Evolutionary conservation across 2,113 vertebrate genomes (phyloP), one percentile per base, ranked within the genome.

Genomic region (Leptobrachium leishanense): DNA sequence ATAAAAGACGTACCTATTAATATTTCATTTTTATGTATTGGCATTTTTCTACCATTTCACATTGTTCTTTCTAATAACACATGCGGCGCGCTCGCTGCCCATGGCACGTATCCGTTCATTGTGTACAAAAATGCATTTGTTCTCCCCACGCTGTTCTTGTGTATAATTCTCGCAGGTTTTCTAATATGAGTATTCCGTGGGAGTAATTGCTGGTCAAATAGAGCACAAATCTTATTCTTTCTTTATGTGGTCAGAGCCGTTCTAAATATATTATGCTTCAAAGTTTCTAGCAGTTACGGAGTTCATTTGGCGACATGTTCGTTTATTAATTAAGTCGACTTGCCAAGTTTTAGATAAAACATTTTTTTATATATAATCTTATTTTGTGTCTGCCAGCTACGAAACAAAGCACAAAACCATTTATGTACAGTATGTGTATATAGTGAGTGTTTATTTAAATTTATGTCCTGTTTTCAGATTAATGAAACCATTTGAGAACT

Each of bases 31-130:
- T 55, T 67, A 76, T 43, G 44, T 67, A 76, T 76, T 68, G 65
- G 50, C 53, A 43, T 8, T 68, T 76, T 57, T 68, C 54, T 76
- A 46, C 75, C 31, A 68, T 76, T 68, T 68, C 13, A 13, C 64
- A 68, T 68, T 67, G 75, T 68, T 76, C 50, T n/a, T 68, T 68
- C 65, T 68, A 76, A 68, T 76, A 76, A 76, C 75, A 43, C 53
- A 41, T 40, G 75, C 65, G 8, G 12, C 13, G 43, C 10, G 68
- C 15, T 68, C 3, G 5, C 40, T 59, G 75, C 75, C 75, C 53
- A 59, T 68, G 75, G 65, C 75, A 54, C 68, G 75, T 42, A 43
- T 67, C 53, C 55, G 13, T 76, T 76, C 65, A 76, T 76, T 76
- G 65, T 76, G 65, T 76, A 68, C 68, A 53, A 76, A 68, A 68